phyloP scores from a whole-genome alignment of 2,113 vertebrate species.

The Protobothrops flavoviridis region DNA sequence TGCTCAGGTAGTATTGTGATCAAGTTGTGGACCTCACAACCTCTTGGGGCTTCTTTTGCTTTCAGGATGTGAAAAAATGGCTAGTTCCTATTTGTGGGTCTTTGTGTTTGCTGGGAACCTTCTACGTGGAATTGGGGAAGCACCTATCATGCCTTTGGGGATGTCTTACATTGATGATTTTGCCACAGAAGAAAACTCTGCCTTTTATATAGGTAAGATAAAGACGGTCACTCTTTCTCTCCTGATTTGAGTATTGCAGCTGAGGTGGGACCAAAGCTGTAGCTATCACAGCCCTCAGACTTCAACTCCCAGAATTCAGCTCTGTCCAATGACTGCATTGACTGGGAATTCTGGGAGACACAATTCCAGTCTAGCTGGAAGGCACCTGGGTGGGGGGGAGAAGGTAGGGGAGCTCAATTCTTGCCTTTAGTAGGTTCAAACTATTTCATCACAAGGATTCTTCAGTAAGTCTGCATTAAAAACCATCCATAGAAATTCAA shows the following conservation, averaged over 20 bases:
- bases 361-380: neutral
- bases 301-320: neutral
- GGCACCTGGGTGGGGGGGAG: neutral
- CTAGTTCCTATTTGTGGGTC: slow-evolving; percentile 81
- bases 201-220: slow-evolving; percentile 85
- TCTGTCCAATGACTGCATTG: too few relatives aligned
- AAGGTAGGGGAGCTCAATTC: neutral
- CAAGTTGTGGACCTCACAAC: neutral
- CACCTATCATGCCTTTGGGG: slow-evolving; percentile 84
- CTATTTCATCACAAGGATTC: neutral
- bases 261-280: neutral
- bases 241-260: neutral
- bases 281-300: too few relatives aligned
- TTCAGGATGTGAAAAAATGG: slow-evolving; percentile 76
- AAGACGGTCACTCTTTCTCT: neutral
- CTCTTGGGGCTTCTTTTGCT: neutral
- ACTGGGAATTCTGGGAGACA: neutral
- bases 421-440: neutral
- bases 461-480: neutral
- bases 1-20: neutral
- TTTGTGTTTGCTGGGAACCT: slow-evolving; percentile 88
- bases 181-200: slow-evolving; percentile 84
- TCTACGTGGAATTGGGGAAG: slow-evolving; percentile 89
- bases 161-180: slow-evolving; percentile 94
- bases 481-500: neutral